These are phyloP conservation scores for Dromas ardeola DNA, from an alignment of 2,113 vertebrate species.

Conservation along the genomic window DNA sequence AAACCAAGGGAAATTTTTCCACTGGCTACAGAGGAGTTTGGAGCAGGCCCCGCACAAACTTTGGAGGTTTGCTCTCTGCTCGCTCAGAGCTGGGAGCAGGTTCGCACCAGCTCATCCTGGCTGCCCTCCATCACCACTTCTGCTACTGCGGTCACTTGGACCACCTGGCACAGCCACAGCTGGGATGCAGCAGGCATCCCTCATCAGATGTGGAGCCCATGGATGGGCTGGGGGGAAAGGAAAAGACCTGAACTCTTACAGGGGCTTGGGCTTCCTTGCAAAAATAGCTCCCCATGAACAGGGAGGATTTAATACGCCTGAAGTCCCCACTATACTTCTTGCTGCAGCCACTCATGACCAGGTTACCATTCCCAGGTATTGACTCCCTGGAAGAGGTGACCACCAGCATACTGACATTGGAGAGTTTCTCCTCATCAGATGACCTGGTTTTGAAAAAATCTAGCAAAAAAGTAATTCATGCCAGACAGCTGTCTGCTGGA, in stretches of 20 bases:
- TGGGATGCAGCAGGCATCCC: neutral
- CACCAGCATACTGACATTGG: neutral
- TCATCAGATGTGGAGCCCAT: accelerated
- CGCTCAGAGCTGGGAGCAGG: neutral
- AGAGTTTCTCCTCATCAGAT: neutral
- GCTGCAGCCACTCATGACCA: neutral
- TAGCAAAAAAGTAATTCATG: neutral
- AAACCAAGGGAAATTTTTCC: neutral
- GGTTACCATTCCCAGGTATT: neutral
- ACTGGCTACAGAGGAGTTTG: neutral
- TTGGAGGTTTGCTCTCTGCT: neutral
- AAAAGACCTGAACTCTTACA: neutral
- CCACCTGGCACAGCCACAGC: neutral
- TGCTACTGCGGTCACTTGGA: accelerated
- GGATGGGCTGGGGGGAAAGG: neutral
- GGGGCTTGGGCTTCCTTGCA: neutral
- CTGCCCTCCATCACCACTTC: neutral
- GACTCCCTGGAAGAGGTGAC: neutral
- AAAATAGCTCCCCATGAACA: neutral
- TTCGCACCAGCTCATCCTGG: neutral
- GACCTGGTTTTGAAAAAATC: neutral
- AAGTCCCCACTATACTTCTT: neutral
- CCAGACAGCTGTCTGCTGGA: neutral
- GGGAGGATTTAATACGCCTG: neutral
- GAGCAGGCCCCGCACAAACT: neutral